Base-by-base conservation (phyloP, 53 echinoderm and acorn worm genomes). In the Astropecten irregularis region DNA sequence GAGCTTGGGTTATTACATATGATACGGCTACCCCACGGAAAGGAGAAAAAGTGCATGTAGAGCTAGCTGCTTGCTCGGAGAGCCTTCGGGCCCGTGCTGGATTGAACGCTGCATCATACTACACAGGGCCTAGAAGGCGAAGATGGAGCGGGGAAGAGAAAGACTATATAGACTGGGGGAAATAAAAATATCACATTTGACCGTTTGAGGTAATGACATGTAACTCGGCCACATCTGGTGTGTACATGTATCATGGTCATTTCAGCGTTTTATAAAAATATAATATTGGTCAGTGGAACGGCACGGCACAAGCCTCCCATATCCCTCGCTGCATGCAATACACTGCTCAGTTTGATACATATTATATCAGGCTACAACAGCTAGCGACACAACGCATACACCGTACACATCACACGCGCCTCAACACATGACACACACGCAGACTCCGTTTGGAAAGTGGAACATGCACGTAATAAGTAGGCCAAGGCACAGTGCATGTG, bases 181-280 rank as follows among this genome's bases (percentile, higher is more conserved):
- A n/a, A 11, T 6, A 42, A 79, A 79, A 79, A 62, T 44, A 79
- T 79, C 79, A 79, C 79, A 62, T 79, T 62, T 79, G 79, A 79
- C 79, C 79, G 79, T 79, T 56, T 79, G 44, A 23, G 79, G n/a
- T 79, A 79, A 79, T 79, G 79, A 79, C 79, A 79, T 79, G 79
- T 61, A 79, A 79, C 61, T 79, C 79, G 79, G 62, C 32, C 66
- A 21, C 33, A 66, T 21, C 36, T 35, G 11, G 20, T n/a, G 33
- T 22, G n/a, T 21, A 66, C 42, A 42, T 42, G 42, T 42, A 42
- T 66, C 66, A 35, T 66, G 37, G 66, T 19, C 66, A 35, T 40
- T 35, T 35, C 66, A 66, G 42, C 42, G 42, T 8, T 68, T 68
- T 68, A 46, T 23, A 27, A 22, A 42, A 26, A 23, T 18, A n/a